Base-by-base conservation (phyloP, 64 coral and sea anemone genomes). In the Montipora cactus region DNA sequence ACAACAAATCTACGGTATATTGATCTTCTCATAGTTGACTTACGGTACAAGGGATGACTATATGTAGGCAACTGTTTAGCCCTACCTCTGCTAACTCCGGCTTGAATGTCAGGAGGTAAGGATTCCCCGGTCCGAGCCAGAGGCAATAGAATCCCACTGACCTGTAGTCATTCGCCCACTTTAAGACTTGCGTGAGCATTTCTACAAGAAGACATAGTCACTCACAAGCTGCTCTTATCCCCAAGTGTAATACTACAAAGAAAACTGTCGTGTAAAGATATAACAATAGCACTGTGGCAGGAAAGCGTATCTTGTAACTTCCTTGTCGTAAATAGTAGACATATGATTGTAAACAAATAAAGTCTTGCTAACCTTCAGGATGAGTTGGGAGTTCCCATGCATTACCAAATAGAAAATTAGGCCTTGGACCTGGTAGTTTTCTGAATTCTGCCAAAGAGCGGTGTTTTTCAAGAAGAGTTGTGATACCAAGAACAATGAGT, bases 381-480 rank as follows among this genome's bases (percentile, higher is more conserved):
- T 89, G 14, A n/a, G 51, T 51, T 8, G 51, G 19, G 46, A 89
- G 76, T 10, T 89, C 45, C 19, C 28, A 75, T 76, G 87, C 74
- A 47, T 89, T 89, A 59, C 87, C 87, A 78, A 89, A 89, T 1
- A 89, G 14, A 78, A 79, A 78, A 55, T 78, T 81, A 14, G 61
- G 77, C 61, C 67, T 80, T 21, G 44, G 76, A 23, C 89, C 76
- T 7, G 89, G 89, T 15, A 90, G 49, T 80, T 21, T 2, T 22
- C 50, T 57, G 16, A 80, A 22, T 22, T 23, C 19, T 2, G 49
- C 78, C 6, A 80, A 8, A 80, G 16, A 5, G 18, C 2, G 49
- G 10, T 80, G 8, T 80, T 76, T 76, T 5, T 10, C 0, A 47
- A 75, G 7, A 5, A 79, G 77, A 19, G 49, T 25, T 21, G 18